phyloP scores from a whole-genome alignment of 2,113 vertebrate species.

The Cyprinodon brontotheroides region DNA sequence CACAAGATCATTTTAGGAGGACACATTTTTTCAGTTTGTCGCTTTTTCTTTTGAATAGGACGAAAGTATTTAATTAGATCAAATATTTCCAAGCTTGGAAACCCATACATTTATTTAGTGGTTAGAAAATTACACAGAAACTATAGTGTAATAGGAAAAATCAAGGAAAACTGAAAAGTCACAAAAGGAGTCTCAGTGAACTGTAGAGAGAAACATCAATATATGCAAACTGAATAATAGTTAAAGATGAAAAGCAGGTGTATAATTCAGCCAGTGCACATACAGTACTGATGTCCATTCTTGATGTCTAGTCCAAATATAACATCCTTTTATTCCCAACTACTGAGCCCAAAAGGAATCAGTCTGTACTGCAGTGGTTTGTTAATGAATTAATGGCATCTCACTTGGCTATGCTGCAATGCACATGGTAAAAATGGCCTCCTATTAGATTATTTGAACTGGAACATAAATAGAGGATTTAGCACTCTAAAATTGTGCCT shows the following conservation, averaged over 20 bases:
- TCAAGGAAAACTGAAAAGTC: not conserved
- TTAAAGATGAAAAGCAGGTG: not conserved
- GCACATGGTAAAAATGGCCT: not conserved
- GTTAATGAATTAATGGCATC: not conserved
- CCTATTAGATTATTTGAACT: not conserved
- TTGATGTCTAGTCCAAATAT: not conserved
- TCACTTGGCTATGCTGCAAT: not conserved
- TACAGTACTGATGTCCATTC: not conserved
- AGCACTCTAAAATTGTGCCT: slow-evolving; percentile 11
- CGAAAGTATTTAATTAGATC: too few species aligned
- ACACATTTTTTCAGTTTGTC: not conserved
- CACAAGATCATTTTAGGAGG: not conserved
- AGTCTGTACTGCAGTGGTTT: not conserved
- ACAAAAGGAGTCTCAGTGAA: not conserved
- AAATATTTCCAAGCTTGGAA: too few species aligned
- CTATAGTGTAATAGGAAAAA: not conserved
- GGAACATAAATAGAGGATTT: slow-evolving; percentile 25
- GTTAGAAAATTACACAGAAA: not conserved
- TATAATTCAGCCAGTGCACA: not conserved
- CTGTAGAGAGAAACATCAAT: not conserved
- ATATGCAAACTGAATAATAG: not conserved
- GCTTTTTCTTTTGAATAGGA: not conserved
- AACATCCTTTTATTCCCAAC: not conserved
- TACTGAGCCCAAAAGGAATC: not conserved
- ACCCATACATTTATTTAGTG: too few species aligned